A percentile compares a stretch with the other conserved stretches of the same genome.
Conservation (phyloP, 2,888 invertebrate genomes). For the Apotomis turbidana region DNA sequence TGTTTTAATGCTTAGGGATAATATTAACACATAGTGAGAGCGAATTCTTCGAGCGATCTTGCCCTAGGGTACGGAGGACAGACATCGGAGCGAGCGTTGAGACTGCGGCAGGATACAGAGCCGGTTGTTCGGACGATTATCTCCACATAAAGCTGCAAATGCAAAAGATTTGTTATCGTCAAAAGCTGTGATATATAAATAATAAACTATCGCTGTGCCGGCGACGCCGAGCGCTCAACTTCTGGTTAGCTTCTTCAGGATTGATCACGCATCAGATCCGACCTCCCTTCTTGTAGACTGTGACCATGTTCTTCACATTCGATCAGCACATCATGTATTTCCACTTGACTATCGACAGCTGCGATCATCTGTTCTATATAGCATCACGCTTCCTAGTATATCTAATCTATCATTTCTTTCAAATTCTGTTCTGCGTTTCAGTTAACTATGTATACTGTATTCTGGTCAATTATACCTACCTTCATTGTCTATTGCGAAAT, state of each 20-base stretch:
- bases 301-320: conserved; percentile 38
- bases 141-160: conserved; percentile 81
- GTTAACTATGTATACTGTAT: conserved; percentile 49
- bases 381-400: conserved; percentile 38
- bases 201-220: conserved; percentile 71
- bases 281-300: conserved; percentile 22
- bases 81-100: background rate
- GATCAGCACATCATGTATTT: conserved; percentile 81
- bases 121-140: conserved; percentile 79
- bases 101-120: conserved; percentile 48
- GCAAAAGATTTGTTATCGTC: conserved; percentile 84
- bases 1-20: conserved; percentile 79
- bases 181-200: conserved; percentile 83
- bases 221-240: conserved; percentile 64
- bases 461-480: conserved; percentile 66
- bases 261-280: conserved; percentile 16
- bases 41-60: conserved; percentile 78
- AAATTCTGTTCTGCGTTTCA: conserved; percentile 42
- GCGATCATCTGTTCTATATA: conserved; percentile 48
- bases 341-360: conserved; percentile 47
- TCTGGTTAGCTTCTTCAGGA: conserved; percentile 66
- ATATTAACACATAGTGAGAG: conserved; percentile 70
- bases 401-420: conserved; percentile 30
- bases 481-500: conserved; percentile 57
- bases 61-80: conserved; percentile 35